Conservation (phyloP, 2,113 vertebrate species). For the Corapipo altera region DNA sequence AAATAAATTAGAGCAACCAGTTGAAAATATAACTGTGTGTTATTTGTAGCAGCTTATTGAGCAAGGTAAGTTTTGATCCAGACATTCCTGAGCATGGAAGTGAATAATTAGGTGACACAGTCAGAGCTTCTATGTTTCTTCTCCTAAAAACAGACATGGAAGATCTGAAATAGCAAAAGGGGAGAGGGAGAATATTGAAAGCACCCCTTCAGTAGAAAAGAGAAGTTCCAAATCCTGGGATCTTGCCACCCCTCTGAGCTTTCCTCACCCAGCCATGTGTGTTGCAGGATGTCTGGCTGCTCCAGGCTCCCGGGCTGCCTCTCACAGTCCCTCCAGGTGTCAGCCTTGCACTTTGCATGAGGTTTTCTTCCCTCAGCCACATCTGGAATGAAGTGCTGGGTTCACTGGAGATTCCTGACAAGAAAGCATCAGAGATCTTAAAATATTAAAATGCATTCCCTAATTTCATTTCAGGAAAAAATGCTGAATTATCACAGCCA, state of each 20-base stretch:
- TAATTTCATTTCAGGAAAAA: slow-evolving; percentile 65
- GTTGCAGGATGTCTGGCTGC: neutral
- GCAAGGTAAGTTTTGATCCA: neutral
- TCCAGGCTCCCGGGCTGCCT: neutral
- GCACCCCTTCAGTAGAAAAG: neutral
- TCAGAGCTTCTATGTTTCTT: neutral
- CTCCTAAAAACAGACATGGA: neutral
- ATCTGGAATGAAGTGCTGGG: neutral
- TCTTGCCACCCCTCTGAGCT: neutral
- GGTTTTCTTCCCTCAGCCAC: neutral
- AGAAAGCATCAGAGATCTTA: slow-evolving; percentile 40
- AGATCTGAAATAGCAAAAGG: neutral
- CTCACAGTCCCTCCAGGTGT: slow-evolving; percentile 66
- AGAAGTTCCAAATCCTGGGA: neutral
- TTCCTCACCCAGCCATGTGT: neutral
- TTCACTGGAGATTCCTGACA: slow-evolving; percentile 34
- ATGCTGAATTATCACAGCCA: slow-evolving; percentile 37
- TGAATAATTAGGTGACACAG: neutral
- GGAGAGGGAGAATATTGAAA: neutral
- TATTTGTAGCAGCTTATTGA: neutral
- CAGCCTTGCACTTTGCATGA: slow-evolving; percentile 61
- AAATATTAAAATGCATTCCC: slow-evolving; percentile 63
- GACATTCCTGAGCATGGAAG: neutral
- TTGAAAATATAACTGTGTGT: neutral
- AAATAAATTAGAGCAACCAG: neutral